These are phyloP conservation scores for Lepidochrysops patricia DNA, from an alignment of 2,888 invertebrate species.

Conservation along the genomic window DNA sequence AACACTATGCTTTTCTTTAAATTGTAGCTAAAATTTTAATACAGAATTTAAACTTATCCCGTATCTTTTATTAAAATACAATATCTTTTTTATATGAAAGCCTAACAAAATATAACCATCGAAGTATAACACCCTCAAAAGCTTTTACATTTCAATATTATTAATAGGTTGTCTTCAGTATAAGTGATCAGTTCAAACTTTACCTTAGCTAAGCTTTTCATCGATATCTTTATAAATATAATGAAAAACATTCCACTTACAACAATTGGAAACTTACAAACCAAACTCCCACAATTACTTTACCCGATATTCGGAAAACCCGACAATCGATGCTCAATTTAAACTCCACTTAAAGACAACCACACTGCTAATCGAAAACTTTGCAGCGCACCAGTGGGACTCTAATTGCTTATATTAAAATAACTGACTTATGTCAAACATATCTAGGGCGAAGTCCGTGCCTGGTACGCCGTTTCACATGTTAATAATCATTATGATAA, in stretches of 20 bases:
- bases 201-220: no score
- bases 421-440: conserved; percentile 73
- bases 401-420: conserved; percentile 73
- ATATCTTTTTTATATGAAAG: no score
- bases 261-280: not conserved
- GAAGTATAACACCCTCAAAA: no score
- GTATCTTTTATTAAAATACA: no score
- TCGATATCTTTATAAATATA: no score
- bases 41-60: no score
- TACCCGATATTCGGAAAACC: conserved; percentile 27
- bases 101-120: no score
- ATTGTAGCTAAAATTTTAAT: no score
- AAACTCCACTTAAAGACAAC: conserved; percentile 70
- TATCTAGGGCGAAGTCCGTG: conserved; percentile 63
- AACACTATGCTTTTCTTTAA: no score
- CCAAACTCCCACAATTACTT: conserved; percentile 19
- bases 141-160: no score
- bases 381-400: conserved; percentile 51
- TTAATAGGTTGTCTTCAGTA: no score
- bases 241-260: not conserved
- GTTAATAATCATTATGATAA: conserved; percentile 74
- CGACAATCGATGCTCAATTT: conserved; percentile 60
- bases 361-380: conserved; percentile 69
- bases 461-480: conserved; percentile 67
- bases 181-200: no score